Base-by-base conservation (phyloP, 2,797 vertebrate species). In the Xenentodon cancila region DNA sequence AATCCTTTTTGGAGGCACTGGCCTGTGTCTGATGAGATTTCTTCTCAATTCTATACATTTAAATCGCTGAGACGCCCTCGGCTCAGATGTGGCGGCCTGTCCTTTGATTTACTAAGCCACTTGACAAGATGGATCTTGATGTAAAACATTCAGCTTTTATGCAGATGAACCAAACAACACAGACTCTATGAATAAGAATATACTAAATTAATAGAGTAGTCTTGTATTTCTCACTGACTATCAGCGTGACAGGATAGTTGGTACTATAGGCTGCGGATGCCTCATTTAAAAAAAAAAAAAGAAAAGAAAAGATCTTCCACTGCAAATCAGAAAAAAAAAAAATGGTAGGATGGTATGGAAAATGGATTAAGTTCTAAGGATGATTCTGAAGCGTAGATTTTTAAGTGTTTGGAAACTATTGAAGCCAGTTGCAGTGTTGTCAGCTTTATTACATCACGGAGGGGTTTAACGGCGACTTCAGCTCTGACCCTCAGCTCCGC, bases 1-100 rank as follows among this genome's bases (percentile, higher is more conserved):
- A 91, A 90, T 91, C 87, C 89, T 88, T 90, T 91, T 86, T 72
- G 63, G 86, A 75, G 63, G 84, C 87, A 16, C 83, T 90, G 90
- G 92, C 81, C 91, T 89, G n/a, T 87, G 85, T 92, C 92, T 93
- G 91, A 93, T 94, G 92, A 94, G 78, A 84, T 84, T 88, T 87
- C n/a, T 86, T 93, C 88, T 90, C 88, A 91, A 93, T 93, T 91
- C 90, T 91, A 89, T 92, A 93, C 91, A 94, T 93, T 92, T 92
- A 92, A 93, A 94, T 93, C 88, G 88, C 86, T 20, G 79, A 63
- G 75, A 79, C 59, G 79, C 82, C 86, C 87, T 89, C 79, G 54
- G 75, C 73, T 88, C 66, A 67, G 78, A 74, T 74, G 79, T 66
- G 73, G 59, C 64, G 52, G 53, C 53, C 34, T 43, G 73, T 67